Base-by-base conservation (phyloP, 2,888 invertebrate species). In the Agonopterix arenella region DNA sequence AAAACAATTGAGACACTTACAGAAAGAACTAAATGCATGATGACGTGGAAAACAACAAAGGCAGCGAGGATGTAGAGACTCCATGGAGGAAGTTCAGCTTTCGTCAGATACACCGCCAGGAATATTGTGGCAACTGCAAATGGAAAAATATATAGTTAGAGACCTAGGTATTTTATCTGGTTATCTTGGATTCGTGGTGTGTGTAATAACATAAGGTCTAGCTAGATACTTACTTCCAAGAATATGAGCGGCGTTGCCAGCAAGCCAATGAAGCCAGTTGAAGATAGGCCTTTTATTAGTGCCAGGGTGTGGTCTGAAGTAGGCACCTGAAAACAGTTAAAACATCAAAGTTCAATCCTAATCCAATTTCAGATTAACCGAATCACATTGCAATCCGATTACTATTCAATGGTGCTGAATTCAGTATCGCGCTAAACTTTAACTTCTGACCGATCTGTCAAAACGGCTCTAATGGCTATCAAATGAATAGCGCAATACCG, bases 201-300 rank as follows among this genome's bases (percentile, higher is more conserved):
- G 18, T 18, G 18, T n/a, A n/a, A n/a, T n/a, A n/a, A n/a, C n/a
- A 13, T 13, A 13, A 13, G 13, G 13, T 13, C 13, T 13, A 13
- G 13, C 18, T n/a, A 40, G 36, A 47, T 56, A 91, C 94, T 91
- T 80, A 97, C 97, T 95, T 76, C 93, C 96, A 62, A 96, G 89
- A 59, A 97, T 95, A 68, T 97, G 96, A 1, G 97, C 96, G 1
- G 92, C 83, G 79, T 97, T 97, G 44, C 98, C 98, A 44, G 93
- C 91, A 47, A 95, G 83, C 96, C 97, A 97, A 79, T 98, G 98
- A 1, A 91, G 77, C 97, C 97, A 98, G 85, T 98, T 98, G 89
- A 98, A 98, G 50, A 95, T 81, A 0, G 94, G 92, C 49, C 98
- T 90, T 63, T 91, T 92, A 11, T 93, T 91, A 8, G 96, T 93